phyloP scores from a whole-genome alignment of 2,888 invertebrate genomes.

The Ferdinandea cuprea region DNA sequence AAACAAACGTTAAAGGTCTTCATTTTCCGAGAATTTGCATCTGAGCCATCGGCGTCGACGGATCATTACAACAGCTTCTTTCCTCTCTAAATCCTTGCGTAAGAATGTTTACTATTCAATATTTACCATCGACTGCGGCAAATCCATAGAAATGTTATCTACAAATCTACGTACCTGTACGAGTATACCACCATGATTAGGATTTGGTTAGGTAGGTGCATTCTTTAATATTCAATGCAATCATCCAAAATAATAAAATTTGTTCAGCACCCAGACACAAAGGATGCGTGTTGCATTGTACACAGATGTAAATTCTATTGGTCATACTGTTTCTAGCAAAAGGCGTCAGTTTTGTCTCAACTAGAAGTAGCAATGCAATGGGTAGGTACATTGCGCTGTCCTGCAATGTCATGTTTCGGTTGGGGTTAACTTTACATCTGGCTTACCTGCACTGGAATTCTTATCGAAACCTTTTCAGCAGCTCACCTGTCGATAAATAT shows the following conservation, averaged over 20 bases:
- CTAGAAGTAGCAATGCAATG: not conserved
- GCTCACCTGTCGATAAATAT: slow-evolving; percentile 71
- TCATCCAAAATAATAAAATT: slow-evolving; percentile 33
- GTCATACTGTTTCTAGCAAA: slow-evolving; percentile 45
- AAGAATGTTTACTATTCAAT: slow-evolving; percentile 24
- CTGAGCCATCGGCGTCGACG: not conserved
- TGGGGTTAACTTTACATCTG: slow-evolving; percentile 34
- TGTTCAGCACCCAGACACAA: slow-evolving; percentile 4
- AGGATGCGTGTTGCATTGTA: slow-evolving; percentile 45
- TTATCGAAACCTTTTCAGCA: slow-evolving; percentile 56
- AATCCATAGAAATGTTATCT: slow-evolving; percentile 2
- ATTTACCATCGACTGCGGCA: slow-evolving; percentile 32
- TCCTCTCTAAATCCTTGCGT: slow-evolving; percentile 15
- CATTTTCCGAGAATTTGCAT: slow-evolving; percentile 61
- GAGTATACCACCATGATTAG: slow-evolving; percentile 41
- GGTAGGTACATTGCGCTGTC: no score
- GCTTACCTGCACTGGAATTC: slow-evolving; percentile 39
- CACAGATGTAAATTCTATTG: slow-evolving; percentile 47
- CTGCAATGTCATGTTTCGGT: slow-evolving; percentile 28
- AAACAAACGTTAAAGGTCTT: slow-evolving; percentile 53
- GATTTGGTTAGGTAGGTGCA: slow-evolving; percentile 59
- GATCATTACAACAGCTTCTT: slow-evolving; percentile 11
- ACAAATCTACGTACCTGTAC: not conserved
- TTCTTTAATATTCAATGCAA: slow-evolving; percentile 50
- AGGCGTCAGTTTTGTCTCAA: slow-evolving; percentile 48